Percentiles rank a stretch among this genome's conserved stretches.
Evolutionary conservation across 2,113 vertebrate genomes (phyloP).

Genomic region (Melanostigma gelatinosum): DNA sequence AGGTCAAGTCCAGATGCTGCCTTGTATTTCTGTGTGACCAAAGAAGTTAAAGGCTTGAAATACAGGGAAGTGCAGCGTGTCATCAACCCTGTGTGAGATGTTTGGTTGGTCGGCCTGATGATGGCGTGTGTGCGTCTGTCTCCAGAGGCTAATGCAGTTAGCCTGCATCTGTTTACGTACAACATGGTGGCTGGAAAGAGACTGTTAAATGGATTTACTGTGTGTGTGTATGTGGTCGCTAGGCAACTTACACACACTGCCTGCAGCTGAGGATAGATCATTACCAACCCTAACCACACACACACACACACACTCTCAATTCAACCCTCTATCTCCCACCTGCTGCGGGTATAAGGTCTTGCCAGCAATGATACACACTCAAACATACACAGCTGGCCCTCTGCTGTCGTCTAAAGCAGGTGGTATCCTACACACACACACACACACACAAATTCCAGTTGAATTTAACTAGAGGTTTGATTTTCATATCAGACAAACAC

Average conservation of each 20-base stretch:
- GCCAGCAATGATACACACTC: conserved; percentile 6
- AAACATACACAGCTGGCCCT: conserved; percentile 23
- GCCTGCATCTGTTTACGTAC: conserved; percentile 11
- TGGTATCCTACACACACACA: conserved; percentile 12
- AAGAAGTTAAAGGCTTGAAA: neutral
- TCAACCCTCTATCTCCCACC: neutral
- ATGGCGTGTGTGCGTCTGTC: neutral
- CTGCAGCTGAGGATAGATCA: conserved; percentile 34
- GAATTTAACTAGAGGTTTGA: conserved; percentile 19
- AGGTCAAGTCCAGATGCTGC: neutral
- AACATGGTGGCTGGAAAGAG: neutral
- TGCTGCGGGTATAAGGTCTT: neutral
- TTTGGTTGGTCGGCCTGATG: neutral
- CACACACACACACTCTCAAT: neutral
- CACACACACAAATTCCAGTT: neutral
- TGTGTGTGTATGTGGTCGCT: conserved; percentile 31
- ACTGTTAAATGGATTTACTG: conserved; percentile 29
- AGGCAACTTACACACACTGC: conserved; percentile 34
- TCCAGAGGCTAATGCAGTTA: conserved; percentile 25
- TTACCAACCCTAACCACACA: neutral
- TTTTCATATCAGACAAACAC: neutral
- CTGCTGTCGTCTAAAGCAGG: conserved; percentile 18
- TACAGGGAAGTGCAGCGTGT: no score
- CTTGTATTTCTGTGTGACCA: neutral
- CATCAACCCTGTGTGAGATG: neutral